Evolutionary conservation across 2,797 vertebrate species (phyloP), one percentile per base, ranked within the genome.

Genomic region (Botia kubotai): DNA sequence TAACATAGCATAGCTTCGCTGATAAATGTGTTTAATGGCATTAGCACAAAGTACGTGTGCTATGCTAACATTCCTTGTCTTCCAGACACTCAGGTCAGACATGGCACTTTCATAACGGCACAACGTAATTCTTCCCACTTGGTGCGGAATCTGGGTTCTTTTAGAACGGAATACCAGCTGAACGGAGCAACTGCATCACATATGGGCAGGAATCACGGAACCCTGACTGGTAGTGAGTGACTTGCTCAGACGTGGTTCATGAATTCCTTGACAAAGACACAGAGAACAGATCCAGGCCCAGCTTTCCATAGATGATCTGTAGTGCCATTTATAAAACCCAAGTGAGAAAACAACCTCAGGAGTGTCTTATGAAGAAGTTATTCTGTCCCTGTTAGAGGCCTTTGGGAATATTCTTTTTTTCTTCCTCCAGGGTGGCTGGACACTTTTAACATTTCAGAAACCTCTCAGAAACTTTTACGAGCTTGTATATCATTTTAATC

Each of bases 111-210:
- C 83, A 84, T 86, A 83, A 72, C 82, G 66, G 57, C 36, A 58
- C 88, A 87, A 90, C 90, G 86, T 92, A 76, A 90, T 90, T 89
- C 87, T 84, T 90, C 88, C 79, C 82, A 84, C 65, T 87, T 81
- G 77, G 81, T 79, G 69, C 78, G 77, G 48, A 79, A 72, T 60
- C 57, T 13, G 70, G 57, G 65, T 77, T 83, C 84, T 88, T 89
- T 90, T 83, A 89, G 88, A 89, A 84, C 82, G 88, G 89, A 92
- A 92, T 87, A 89, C 87, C 89, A 90, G 89, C 90, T 90, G 86
- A 69, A 69, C 13, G 84, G 86, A 80, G 83, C 83, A 84, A 92
- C 89, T 92, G 86, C 90, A 89, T 94, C 92, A 92, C 76, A 71
- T 83, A 84, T 85, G 83, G 70, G 81, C 84, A 82, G 82, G 77